These are phyloP conservation scores for Tachina lurida DNA, from an alignment of 2,888 invertebrate genomes.

Conservation along the genomic window DNA sequence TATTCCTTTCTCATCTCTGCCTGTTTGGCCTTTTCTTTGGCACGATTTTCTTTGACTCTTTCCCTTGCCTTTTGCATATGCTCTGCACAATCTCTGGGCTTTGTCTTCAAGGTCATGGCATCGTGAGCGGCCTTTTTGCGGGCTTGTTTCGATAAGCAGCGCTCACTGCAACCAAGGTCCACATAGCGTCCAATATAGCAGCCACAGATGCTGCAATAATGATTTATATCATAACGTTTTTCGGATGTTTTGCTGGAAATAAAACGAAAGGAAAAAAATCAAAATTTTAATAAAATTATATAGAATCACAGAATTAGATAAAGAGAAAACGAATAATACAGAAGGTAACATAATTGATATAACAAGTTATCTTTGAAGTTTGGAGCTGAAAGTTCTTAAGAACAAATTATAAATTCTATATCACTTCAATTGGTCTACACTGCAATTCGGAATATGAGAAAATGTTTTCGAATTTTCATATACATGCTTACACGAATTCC, in stretches of 20 bases:
- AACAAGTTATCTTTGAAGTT: too few species aligned
- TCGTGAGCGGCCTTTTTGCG: constrained; percentile 76
- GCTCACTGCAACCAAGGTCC: constrained; percentile 74
- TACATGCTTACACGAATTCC: too few species aligned
- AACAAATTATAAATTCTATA: too few species aligned
- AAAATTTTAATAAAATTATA: too few species aligned
- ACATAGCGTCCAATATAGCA: constrained; percentile 80
- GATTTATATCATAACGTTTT: constrained; percentile 79
- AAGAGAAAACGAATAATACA: too few species aligned
- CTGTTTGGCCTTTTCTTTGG: constrained; percentile 71
- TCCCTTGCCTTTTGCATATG: constrained; percentile 76
- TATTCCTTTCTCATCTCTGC: constrained; percentile 28
- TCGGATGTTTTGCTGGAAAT: constrained; percentile 76
- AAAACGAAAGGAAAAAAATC: not conserved
- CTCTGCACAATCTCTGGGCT: constrained; percentile 77
- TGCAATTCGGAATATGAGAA: too few species aligned
- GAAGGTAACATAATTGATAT: too few species aligned
- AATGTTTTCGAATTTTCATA: too few species aligned
- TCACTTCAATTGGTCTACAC: too few species aligned
- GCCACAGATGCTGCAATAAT: constrained; percentile 80
- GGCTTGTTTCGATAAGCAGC: constrained; percentile 76
- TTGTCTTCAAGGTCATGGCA: constrained; percentile 75
- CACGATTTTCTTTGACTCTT: constrained; percentile 72
- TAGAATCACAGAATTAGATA: too few species aligned
- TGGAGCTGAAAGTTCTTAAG: too few species aligned